Evolutionary conservation across 2,888 invertebrate genomes (phyloP), one percentile per base, ranked within the genome.

Genomic region (Onchidella celtica): DNA sequence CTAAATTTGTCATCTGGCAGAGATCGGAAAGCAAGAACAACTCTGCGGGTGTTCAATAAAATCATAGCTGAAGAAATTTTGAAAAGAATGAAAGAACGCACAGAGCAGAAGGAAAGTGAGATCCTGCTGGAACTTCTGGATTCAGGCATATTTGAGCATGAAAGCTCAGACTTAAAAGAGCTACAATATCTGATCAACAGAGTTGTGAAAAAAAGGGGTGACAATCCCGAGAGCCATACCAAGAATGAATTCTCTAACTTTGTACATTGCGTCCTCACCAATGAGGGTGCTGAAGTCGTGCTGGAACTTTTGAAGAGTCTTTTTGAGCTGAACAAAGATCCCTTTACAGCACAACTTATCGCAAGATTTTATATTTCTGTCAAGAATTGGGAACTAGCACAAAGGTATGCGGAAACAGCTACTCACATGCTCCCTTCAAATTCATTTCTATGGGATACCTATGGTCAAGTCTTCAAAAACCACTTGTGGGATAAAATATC

Each of bases 401-500:
- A 81, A 34, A 11, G 69, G 34, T 86, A 76, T 76, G 85, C 85
- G n/a, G 70, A 82, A 17, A 47, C 70, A 63, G 86, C 85, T 40
- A 85, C 78, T 24, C 24, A 75, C 9, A 82, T 82, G 55, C 77
- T 78, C 14, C 85, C 86, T 0, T 73, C 85, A 17, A 87, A 85
- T 65, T 89, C 90, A 0, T 90, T 84, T 66, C 82, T 90, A 3
- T 86, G 88, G 84, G 88, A 90, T 80, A 90, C 90, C 0, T 87
- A 85, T 79, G 90, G 87, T 14, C 88, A 88, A 55, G 86, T 90
- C 29, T 89, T 81, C 70, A 86, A 85, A 72, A 65, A 78, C 6
- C 85, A 86, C 47, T 78, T 88, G 55, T 61, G 76, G 27, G 82
- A 84, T 3, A 36, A 68, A 21, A 47, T 74, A 17, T 17, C 27